These are phyloP conservation scores for Drosophila ambigua DNA, from an alignment of 1,140 invertebrate species.

Conservation along the genomic window DNA sequence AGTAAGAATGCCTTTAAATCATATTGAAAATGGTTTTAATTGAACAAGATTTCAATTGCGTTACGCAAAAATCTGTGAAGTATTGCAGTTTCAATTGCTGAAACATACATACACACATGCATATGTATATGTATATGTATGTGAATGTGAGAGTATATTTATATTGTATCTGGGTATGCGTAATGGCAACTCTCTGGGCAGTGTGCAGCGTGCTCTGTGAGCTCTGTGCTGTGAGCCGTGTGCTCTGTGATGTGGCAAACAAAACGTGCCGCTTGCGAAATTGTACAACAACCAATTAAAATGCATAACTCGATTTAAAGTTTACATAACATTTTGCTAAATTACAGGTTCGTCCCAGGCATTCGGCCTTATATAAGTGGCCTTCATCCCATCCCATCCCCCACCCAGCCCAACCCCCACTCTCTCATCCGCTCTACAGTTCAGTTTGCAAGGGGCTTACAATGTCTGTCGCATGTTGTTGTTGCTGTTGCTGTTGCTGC, in stretches of 20 bases:
- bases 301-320: conserved; percentile 81
- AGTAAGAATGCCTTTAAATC: conserved; percentile 43
- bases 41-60: conserved; percentile 66
- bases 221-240: conserved; percentile 48
- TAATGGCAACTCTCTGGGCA: conserved; percentile 30
- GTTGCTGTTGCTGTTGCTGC: conserved; percentile 36
- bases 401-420: background rate
- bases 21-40: conserved; percentile 42
- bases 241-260: conserved; percentile 73
- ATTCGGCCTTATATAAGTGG: conserved; percentile 75
- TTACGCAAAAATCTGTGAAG: conserved; percentile 65
- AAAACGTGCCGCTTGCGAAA: conserved; percentile 79
- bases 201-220: conserved; percentile 8
- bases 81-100: conserved; percentile 56
- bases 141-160: background rate
- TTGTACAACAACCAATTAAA: conserved; percentile 82
- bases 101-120: no score
- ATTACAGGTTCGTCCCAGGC: conserved; percentile 70
- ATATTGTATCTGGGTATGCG: conserved; percentile 52
- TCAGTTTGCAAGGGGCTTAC: conserved; percentile 76
- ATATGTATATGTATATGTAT: conserved; percentile 5
- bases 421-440: conserved; percentile 43
- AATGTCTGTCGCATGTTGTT: conserved; percentile 71
- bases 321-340: conserved; percentile 82
- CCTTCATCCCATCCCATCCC: no score